phyloP scores from a whole-genome alignment of 2,888 invertebrate genomes.

The Mesorhabditis spiculigera region DNA sequence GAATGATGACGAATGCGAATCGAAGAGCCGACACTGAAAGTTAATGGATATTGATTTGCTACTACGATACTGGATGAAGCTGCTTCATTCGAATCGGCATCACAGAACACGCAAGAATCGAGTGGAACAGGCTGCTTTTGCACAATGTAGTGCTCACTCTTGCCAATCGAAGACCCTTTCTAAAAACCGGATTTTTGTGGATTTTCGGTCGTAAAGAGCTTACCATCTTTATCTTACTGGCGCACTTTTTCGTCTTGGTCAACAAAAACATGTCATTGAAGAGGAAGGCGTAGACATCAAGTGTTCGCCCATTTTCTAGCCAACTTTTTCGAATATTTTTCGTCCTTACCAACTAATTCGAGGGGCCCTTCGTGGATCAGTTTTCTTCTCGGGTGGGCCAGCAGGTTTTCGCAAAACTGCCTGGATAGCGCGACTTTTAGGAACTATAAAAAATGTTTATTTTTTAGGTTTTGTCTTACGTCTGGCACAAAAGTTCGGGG shows the following conservation, averaged over 20 bases:
- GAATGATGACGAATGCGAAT: conserved; percentile 63
- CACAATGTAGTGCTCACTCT: conserved; percentile 59
- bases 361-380: conserved; percentile 64
- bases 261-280: conserved; percentile 70
- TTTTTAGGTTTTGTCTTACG: conserved; percentile 44
- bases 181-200: too few relatives aligned
- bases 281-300: conserved; percentile 67
- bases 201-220: conserved; percentile 5
- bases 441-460: conserved; percentile 60
- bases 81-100: conserved; percentile 60
- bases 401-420: conserved; percentile 68
- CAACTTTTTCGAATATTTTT: not conserved
- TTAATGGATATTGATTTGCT: not conserved
- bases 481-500: conserved; percentile 67
- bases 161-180: conserved; percentile 41
- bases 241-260: conserved; percentile 65
- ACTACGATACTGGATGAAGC: conserved; percentile 24
- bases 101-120: conserved; percentile 63
- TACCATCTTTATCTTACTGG: conserved; percentile 43
- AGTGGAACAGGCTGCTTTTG: conserved; percentile 63
- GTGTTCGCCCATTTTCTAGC: conserved; percentile 65
- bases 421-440: conserved; percentile 65
- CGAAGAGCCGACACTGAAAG: conserved; percentile 46
- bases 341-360: conserved; percentile 59
- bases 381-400: conserved; percentile 64